Base-by-base conservation (phyloP, 2,797 vertebrate species). In the Chaunax sp. region DNA sequence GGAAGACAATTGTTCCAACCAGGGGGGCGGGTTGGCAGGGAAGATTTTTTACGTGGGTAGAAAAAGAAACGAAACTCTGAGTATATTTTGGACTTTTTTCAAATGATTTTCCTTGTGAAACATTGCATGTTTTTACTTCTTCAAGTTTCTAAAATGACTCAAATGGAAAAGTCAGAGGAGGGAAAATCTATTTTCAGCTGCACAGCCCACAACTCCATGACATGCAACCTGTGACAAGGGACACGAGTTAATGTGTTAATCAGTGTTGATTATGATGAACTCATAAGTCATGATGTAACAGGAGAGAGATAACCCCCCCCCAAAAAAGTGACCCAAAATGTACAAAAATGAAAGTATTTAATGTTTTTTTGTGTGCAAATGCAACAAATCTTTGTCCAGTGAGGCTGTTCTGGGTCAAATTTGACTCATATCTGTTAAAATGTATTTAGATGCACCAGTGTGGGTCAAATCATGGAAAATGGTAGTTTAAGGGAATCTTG, bases 261-360 rank as follows among this genome's bases (percentile, higher is more conserved):
- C 26, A 25, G 3, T 20, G 8, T 30, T 46, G 30, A 38, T 37
- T 45, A 38, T 35, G 14, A 49, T 30, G 25, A 65, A 28, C 26
- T 40, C 16, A 62, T 62, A 19, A 50, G 61, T 46, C 19, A 50
- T 33, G n/a, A 55, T 14, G 14, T 2, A 35, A 33, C 40, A 23
- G 14, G 47, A 50, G 8, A 28, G 25, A 18, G 25, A 23, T 67
- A 53, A 52, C 33, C 16, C 33, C 20, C 45, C 26, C 58, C 45
- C 18, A 44, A 45, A 11, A 22, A 12, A 19, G 18, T 19, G 19
- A 8, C 41, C 18, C 18, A 16, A 43, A 43, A n/a, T 16, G 41
- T n/a, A 4, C 6, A 43, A 43, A 40, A 40, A 43, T n/a, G n/a
- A 43, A n/a, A 41, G 41, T 43, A 43, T 41, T 41, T 1, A 2